These are phyloP conservation scores for Lochmaea crataegi DNA, from an alignment of 2,888 invertebrate genomes.

Conservation along the genomic window DNA sequence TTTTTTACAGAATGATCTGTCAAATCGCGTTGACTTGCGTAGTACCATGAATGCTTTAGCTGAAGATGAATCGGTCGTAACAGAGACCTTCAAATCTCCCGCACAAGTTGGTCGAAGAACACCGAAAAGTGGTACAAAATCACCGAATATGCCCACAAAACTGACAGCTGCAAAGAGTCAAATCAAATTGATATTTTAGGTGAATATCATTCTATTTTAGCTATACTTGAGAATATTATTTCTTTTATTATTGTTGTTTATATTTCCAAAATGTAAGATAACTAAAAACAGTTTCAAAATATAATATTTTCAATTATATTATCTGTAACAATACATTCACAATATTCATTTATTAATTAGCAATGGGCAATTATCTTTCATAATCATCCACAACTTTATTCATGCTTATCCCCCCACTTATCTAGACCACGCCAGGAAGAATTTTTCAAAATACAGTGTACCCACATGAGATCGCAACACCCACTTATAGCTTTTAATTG, in stretches of 20 bases:
- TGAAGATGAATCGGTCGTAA: neutral
- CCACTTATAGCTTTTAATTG: no score
- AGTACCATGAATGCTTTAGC: conserved; percentile 18
- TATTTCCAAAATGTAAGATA: no score
- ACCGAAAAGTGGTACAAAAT: conserved; percentile 8
- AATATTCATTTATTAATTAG: no score
- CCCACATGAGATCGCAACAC: no score
- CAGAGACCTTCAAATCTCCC: neutral
- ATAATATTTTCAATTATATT: no score
- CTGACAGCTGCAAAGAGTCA: conserved; percentile 13
- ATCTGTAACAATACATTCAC: no score
- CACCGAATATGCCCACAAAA: conserved; percentile 2
- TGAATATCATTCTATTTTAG: neutral
- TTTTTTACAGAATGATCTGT: conserved; percentile 22
- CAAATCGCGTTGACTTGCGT: conserved; percentile 14
- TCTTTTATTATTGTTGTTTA: neutral
- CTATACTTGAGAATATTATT: neutral
- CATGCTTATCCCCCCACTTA: no score
- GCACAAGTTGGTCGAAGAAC: neutral
- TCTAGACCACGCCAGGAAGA: no score
- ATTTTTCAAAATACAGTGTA: no score
- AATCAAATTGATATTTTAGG: conserved; percentile 12
- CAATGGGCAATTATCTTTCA: no score
- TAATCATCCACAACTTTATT: no score
- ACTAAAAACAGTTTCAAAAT: no score